phyloP scores from a whole-genome alignment of 2,113 vertebrate genomes.

The Ranitomeya variabilis region DNA sequence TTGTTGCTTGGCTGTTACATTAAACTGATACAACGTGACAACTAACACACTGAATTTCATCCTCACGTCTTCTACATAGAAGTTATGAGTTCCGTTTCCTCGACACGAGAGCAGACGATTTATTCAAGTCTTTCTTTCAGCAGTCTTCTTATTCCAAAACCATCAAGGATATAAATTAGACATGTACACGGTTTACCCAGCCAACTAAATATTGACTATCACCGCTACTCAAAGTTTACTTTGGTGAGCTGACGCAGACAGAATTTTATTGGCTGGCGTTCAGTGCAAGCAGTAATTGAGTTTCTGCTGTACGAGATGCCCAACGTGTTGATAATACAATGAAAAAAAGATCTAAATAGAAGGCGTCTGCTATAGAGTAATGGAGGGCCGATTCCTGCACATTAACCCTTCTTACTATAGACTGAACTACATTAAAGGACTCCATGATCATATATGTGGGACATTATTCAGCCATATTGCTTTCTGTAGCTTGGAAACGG shows the following conservation, averaged over 20 bases:
- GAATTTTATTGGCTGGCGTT: conserved; percentile 49
- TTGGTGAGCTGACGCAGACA: conserved; percentile 50
- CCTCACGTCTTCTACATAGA: neutral
- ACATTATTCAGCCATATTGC: conserved; percentile 11
- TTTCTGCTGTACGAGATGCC: conserved; percentile 19
- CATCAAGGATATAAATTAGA: conserved; percentile 40
- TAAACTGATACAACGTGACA: neutral
- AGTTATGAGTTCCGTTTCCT: conserved; percentile 11
- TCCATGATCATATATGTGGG: neutral
- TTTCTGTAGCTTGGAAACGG: neutral
- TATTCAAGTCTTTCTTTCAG: conserved; percentile 18
- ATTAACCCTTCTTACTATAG: neutral
- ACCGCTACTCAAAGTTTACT: conserved; percentile 44
- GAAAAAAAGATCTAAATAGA: conserved; percentile 17
- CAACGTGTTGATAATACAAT: conserved; percentile 35
- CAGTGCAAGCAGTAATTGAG: conserved; percentile 30
- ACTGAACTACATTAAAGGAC: neutral
- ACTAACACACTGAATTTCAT: neutral
- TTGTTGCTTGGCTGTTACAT: neutral
- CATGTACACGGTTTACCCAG: conserved; percentile 26
- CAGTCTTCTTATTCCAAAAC: conserved; percentile 11
- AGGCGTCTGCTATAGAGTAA: neutral
- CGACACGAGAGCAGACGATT: neutral
- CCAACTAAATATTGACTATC: conserved; percentile 49
- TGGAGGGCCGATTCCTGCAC: neutral